Evolutionary conservation across 2,888 invertebrate genomes (phyloP).

Genomic region (Achlya flavicornis): DNA sequence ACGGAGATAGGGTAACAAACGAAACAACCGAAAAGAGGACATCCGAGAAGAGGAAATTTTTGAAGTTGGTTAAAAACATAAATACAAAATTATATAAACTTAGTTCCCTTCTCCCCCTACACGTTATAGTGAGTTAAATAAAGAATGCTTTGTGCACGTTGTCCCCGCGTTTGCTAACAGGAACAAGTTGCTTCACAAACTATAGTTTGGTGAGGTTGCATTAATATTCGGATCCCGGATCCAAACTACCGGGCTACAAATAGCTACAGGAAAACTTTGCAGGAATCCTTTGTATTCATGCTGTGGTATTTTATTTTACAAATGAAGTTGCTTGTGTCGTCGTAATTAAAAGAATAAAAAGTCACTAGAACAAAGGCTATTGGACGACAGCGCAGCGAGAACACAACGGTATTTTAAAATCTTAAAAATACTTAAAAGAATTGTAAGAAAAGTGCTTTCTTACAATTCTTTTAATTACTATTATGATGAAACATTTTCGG

Average conservation of each 20-base stretch:
- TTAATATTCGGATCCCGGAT: slow-evolving; percentile 28
- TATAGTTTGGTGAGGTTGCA: slow-evolving; percentile 24
- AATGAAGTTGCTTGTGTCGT: not conserved
- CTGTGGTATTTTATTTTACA: not conserved
- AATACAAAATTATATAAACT: not conserved
- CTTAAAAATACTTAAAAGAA: not conserved
- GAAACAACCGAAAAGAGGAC: no score
- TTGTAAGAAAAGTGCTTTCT: not conserved
- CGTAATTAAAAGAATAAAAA: not conserved
- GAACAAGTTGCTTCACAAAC: slow-evolving; percentile 23
- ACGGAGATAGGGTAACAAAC: no score
- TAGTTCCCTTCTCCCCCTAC: not conserved
- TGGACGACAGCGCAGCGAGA: not conserved
- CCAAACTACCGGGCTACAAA: slow-evolving; percentile 16
- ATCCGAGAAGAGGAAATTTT: no score
- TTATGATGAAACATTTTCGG: no score
- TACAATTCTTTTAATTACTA: no score
- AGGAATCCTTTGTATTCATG: slow-evolving; percentile 8
- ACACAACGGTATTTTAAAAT: not conserved
- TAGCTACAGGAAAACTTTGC: not conserved
- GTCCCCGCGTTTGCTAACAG: slow-evolving; percentile 15
- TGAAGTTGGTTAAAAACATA: no score
- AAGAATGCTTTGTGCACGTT: slow-evolving; percentile 16
- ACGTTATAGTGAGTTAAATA: not conserved
- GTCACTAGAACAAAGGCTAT: not conserved